A percentile compares a stretch with the other conserved stretches of the same genome.
phyloP scores from a whole-genome alignment of 2,888 invertebrate species.

The Microctonus hyperodae region DNA sequence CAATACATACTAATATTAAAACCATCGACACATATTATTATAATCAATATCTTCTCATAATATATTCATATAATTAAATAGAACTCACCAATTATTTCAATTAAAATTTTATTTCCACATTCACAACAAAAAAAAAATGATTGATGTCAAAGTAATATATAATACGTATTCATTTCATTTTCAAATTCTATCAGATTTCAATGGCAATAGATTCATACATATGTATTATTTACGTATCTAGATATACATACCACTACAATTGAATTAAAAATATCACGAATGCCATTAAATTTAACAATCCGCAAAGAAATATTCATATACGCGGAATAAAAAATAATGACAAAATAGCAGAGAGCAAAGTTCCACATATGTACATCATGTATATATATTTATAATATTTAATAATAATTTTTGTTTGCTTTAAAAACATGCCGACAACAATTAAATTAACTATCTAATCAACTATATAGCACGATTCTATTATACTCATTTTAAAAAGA shows the following conservation, averaged over 20 bases:
- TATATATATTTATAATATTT: too few relatives aligned
- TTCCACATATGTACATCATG: constrained; percentile 11
- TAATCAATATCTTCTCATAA: background rate
- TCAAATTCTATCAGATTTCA: background rate
- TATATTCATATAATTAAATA: background rate
- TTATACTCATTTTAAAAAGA: background rate
- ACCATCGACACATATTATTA: background rate
- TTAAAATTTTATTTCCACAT: background rate
- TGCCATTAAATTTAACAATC: background rate
- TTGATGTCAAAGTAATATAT: background rate
- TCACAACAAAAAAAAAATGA: background rate
- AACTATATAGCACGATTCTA: background rate
- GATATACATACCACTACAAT: background rate
- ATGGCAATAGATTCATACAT: background rate
- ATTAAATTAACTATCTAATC: background rate
- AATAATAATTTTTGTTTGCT: background rate
- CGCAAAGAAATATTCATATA: background rate
- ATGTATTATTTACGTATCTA: background rate
- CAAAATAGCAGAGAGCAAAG: background rate
- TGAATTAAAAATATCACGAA: constrained; percentile 8
- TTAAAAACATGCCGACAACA: background rate
- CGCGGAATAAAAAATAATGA: background rate
- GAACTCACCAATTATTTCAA: background rate
- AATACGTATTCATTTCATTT: background rate
- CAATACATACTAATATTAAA: background rate